Percentiles rank a stretch among this genome's conserved stretches.
Evolutionary conservation across 1,140 invertebrate genomes (phyloP).

Genomic region (Drosophila repletoides): DNA sequence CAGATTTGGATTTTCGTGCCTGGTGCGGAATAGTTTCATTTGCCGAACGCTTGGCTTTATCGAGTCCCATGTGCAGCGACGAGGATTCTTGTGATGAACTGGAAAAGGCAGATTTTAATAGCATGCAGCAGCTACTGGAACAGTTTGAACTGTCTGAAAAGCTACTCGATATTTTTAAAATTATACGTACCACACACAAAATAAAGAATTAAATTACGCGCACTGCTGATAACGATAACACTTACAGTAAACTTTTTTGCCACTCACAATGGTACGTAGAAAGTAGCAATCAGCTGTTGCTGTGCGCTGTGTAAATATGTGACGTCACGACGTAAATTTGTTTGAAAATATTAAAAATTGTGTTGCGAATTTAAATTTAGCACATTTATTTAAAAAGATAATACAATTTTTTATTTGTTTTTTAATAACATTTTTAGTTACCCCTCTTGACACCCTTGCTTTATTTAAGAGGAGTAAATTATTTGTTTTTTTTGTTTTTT

Average conservation of each 20-base stretch:
- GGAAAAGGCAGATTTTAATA: slow-evolving; percentile 78
- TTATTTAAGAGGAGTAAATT: too few species aligned
- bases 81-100: slow-evolving; percentile 79
- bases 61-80: slow-evolving; percentile 34
- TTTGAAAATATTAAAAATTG: too few species aligned
- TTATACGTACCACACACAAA: slow-evolving; percentile 70
- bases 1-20: slow-evolving; percentile 83
- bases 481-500: too few species aligned
- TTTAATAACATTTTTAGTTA: too few species aligned
- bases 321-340: too few species aligned
- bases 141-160: slow-evolving; percentile 53
- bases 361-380: too few species aligned
- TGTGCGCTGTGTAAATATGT: not conserved
- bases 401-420: too few species aligned
- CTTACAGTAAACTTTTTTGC: not conserved
- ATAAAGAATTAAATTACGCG: slow-evolving; percentile 35
- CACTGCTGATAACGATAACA: slow-evolving; percentile 14
- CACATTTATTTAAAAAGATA: too few species aligned
- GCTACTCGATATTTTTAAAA: slow-evolving; percentile 57
- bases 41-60: slow-evolving; percentile 83
- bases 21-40: slow-evolving; percentile 86
- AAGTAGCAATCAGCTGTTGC: slow-evolving; percentile 36
- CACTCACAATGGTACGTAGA: slow-evolving; percentile 11
- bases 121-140: slow-evolving; percentile 64
- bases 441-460: too few species aligned